Conservation (phyloP, 2,113 vertebrate genomes). For the Potamarius usumacintae region DNA sequence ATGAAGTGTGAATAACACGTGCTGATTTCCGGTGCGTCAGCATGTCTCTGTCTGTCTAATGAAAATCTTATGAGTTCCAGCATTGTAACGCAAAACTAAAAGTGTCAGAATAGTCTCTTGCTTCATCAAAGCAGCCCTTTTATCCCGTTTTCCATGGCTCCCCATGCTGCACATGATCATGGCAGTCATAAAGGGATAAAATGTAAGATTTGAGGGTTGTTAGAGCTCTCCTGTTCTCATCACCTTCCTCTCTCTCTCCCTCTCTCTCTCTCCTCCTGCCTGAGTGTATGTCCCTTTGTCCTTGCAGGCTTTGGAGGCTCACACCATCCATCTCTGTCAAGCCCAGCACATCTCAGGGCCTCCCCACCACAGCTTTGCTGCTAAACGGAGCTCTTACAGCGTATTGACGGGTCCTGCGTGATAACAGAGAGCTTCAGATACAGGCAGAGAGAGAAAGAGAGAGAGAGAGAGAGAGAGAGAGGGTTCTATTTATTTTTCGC, state of each 20-base stretch:
- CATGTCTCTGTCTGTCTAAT: conserved; percentile 27
- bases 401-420: conserved; percentile 65
- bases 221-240: conserved; percentile 57
- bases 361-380: conserved; percentile 66
- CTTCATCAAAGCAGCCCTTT: conserved; percentile 64
- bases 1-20: not conserved
- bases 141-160: conserved; percentile 65
- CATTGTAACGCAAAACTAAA: conserved; percentile 55
- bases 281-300: conserved; percentile 79
- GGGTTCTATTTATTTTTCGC: conserved; percentile 19
- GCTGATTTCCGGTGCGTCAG: not conserved
- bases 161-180: conserved; percentile 66
- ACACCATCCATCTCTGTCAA: conserved; percentile 89
- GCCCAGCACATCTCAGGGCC: conserved; percentile 68
- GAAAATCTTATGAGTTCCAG: conserved; percentile 60
- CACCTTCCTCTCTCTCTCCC: not conserved
- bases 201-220: conserved; percentile 50
- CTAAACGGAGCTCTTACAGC: conserved; percentile 77
- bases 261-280: conserved; percentile 20
- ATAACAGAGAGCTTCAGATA: conserved; percentile 44
- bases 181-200: conserved; percentile 60
- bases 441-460: conserved; percentile 31
- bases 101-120: conserved; percentile 60
- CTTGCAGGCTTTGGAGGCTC: conserved; percentile 77
- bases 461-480: conserved; percentile 11